Conservation (phyloP, 2,797 vertebrate genomes). For the Tadarida brasiliensis region DNA sequence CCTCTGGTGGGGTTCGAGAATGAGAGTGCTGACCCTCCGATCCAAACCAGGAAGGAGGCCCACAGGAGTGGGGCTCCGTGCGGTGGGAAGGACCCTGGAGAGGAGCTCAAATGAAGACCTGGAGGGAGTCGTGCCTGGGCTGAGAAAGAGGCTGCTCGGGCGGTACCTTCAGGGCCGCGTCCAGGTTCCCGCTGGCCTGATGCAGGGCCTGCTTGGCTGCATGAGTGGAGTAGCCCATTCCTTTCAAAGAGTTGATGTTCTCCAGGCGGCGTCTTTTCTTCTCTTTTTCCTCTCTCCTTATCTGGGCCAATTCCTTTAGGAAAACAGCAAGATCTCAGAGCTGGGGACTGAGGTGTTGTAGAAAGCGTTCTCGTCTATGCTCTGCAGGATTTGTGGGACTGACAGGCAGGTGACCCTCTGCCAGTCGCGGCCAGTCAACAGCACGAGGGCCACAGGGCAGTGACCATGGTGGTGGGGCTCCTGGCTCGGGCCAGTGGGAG, state of each 20-base stretch:
- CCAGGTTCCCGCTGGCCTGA: conserved; percentile 90
- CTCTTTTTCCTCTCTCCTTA: conserved; percentile 90
- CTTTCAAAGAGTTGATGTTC: conserved; percentile 88
- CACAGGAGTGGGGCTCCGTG: rapidly evolving
- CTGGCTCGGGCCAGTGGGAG: not conserved
- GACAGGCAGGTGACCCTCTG: not conserved
- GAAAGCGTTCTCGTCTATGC: not conserved
- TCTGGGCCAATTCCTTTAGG: conserved; percentile 92
- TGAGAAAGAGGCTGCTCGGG: not conserved
- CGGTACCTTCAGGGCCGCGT: conserved; percentile 90
- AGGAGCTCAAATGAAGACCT: rapidly evolving
- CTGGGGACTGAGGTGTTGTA: not conserved
- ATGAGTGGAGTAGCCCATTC: conserved; percentile 91
- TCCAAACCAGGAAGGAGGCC: not conserved
- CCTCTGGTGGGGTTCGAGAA: not conserved
- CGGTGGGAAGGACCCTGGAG: not conserved
- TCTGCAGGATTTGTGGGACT: not conserved
- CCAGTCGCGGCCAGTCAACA: not conserved
- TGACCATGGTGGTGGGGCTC: not conserved
- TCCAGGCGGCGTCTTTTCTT: conserved; percentile 89
- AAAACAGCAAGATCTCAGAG: conserved; percentile 33
- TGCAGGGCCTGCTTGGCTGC: conserved; percentile 92
- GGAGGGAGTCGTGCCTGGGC: rapidly evolving
- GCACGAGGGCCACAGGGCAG: not conserved
- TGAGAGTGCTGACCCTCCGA: not conserved